Evolutionary conservation across 2,113 vertebrate species (phyloP), one percentile per base, ranked within the genome.

Genomic region (Xenopus laevis): DNA sequence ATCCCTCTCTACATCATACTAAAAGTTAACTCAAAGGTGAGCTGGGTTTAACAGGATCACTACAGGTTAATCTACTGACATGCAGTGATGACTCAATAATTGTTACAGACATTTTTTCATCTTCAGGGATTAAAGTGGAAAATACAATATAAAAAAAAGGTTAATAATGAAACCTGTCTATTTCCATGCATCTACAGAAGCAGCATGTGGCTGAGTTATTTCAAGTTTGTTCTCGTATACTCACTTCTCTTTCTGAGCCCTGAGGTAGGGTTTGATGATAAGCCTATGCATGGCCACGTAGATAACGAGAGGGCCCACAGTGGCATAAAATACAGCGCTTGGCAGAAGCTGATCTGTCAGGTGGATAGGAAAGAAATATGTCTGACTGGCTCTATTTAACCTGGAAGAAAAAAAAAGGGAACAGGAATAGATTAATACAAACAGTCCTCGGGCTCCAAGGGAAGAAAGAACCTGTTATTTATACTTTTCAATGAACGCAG

Each of bases 291-390:
- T 92, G 76, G 94, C 95, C 0, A 98, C 91, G 86, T 97, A 99
- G 86, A 94, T 79, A 59, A 97, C 91, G 0, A 99, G 87, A 2
- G 97, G 97, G 84, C 95, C 97, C 18, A 94, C 93, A 0, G 97
- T 98, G 89, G 97, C 97, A 0, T 99, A 99, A 90, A 99, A 98
- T 10, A 99, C 89, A 0, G 96, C 96, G 0, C 97, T 99, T 67
- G 97, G 97, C 64, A 98, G 91, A 27, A 98, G 92, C 85, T 98
- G 96, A 79, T 98, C 97, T n/a, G 97, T 98, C 85, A 99, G 81
- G 79, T 98, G 96, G 68, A 98, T 89, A 0, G 97, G 96, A 84
- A 98, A 98, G 90, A 97, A 94, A 87, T 98, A 98, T 0, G 96
- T 98, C 92, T 99, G 97, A 82, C 96, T 99, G 79, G 97, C 97